Percentiles rank a stretch among this genome's conserved stretches.
These are phyloP conservation scores for Megalops atlanticus DNA, from an alignment of 2,113 vertebrate species.

Conservation along the genomic window DNA sequence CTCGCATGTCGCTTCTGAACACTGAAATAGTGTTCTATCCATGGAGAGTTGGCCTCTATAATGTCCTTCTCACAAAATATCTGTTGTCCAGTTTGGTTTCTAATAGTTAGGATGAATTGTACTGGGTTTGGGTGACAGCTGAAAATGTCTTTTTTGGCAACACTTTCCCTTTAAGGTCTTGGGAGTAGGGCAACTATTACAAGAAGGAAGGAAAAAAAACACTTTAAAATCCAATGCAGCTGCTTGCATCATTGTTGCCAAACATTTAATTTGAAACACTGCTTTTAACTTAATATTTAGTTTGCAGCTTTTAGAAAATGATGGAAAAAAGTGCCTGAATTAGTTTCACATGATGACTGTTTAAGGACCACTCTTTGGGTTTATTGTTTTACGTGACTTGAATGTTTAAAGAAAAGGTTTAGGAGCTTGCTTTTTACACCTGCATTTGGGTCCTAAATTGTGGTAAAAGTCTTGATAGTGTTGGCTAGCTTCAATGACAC, in stretches of 20 bases:
- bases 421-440: slow-evolving; percentile 86
- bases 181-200: slow-evolving; percentile 58
- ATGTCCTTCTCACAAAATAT: not conserved
- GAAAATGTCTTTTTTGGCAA: slow-evolving; percentile 58
- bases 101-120: not conserved
- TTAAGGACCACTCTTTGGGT: slow-evolving; percentile 72
- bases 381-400: slow-evolving; percentile 92
- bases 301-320: slow-evolving; percentile 76
- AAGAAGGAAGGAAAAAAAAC: slow-evolving; percentile 45
- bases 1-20: slow-evolving; percentile 5
- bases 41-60: not conserved
- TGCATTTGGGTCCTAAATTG: slow-evolving; percentile 66
- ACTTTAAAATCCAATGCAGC: slow-evolving; percentile 48
- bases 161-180: slow-evolving; percentile 60
- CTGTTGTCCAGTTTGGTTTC: too few relatives aligned
- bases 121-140: slow-evolving; percentile 45
- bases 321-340: slow-evolving; percentile 98
- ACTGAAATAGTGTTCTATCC: slow-evolving; percentile 10
- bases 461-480: slow-evolving; percentile 51
- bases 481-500: slow-evolving; percentile 45
- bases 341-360: slow-evolving; percentile 87
- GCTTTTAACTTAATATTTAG: slow-evolving; percentile 56
- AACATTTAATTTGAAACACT: slow-evolving; percentile 71
- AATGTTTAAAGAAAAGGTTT: slow-evolving; percentile 87
- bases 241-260: slow-evolving; percentile 75